Evolutionary conservation across 2,797 vertebrate species (phyloP), one percentile per base, ranked within the genome.

Genomic region (Orestias chungarensis): DNA sequence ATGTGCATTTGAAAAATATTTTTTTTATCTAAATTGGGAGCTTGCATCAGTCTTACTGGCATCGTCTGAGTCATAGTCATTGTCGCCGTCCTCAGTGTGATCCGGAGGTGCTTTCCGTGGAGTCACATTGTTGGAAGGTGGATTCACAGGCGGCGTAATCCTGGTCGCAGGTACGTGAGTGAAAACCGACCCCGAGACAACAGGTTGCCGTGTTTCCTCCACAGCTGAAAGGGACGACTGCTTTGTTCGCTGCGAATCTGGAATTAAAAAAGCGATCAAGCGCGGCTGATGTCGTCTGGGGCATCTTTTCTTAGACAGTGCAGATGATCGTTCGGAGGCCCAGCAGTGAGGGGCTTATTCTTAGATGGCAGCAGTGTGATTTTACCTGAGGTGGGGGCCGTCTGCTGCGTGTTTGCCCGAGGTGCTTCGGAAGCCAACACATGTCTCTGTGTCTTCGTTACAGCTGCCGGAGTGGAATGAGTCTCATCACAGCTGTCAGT

Each of bases 21-120:
- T 20, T n/a, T n/a, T n/a, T n/a, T n/a, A 38, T 15, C 3, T 40
- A 1, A 11, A 38, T 15, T 10, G 0, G 15, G 4, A 2, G 15
- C 31, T 15, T 35, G 3, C 4, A 50, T 44, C 10, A 0, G 17
- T 75, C 90, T 75, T 92, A 98, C 97, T 97, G 86, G 96, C 90
- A 82, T 98, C 97, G 17, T 99, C 97, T 0, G 97, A 99, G 81
- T 98, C 97, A 0, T 97, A 97, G 88, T 96, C 96, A 68, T 95
- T 94, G 77, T 96, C 95, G 15, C 96, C 94, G 0, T 96, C 95
- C 35, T 94, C 92, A 0, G 88, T 80, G 0, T 74, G 82, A 0
- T 77, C 42, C 0, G 89, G 85, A 0, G 88, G 54, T 0, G 89
- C 87, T 0, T 78, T 84, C 0, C 81, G 62, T 0, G 89, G 84